Percentiles rank a stretch among this genome's conserved stretches.
Conservation (phyloP, 2,888 invertebrate genomes). For the Arenicola marina region DNA sequence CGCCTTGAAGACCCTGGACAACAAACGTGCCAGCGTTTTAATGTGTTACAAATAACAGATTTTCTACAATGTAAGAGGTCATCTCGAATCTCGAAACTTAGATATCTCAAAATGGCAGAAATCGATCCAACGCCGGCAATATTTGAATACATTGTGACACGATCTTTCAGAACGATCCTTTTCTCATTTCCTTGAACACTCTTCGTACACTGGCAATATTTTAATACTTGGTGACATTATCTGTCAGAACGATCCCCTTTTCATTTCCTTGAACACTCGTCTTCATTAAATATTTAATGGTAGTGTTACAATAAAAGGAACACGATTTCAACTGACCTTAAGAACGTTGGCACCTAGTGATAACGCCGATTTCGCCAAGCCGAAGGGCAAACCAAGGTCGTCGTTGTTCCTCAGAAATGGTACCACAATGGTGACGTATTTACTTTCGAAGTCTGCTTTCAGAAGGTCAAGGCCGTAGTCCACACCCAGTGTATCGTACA, state of each 20-base stretch:
- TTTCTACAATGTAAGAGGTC: no score
- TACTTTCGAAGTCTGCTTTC: background rate
- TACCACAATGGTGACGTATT: slow-evolving; percentile 79
- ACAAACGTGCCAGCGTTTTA: no score
- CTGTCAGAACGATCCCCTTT: no score
- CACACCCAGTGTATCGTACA: background rate
- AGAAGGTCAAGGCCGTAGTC: slow-evolving; percentile 69
- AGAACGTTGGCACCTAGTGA: background rate
- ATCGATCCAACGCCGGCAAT: no score
- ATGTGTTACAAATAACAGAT: no score
- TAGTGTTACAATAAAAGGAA: no score
- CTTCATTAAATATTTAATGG: no score
- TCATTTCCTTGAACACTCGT: no score
- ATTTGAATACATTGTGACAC: background rate
- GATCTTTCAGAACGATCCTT: background rate
- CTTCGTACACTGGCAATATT: no score
- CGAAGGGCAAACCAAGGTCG: slow-evolving; percentile 71
- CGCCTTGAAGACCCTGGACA: slow-evolving; percentile 6
- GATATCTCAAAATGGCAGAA: background rate
- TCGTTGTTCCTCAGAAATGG: slow-evolving; percentile 83
- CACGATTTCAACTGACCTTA: background rate
- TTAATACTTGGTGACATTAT: no score
- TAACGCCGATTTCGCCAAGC: slow-evolving; percentile 68
- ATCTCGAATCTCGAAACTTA: no score
- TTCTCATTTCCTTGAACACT: no score